phyloP scores from a whole-genome alignment of 2,797 vertebrate genomes.

The Lepilemur ruficaudatus region DNA sequence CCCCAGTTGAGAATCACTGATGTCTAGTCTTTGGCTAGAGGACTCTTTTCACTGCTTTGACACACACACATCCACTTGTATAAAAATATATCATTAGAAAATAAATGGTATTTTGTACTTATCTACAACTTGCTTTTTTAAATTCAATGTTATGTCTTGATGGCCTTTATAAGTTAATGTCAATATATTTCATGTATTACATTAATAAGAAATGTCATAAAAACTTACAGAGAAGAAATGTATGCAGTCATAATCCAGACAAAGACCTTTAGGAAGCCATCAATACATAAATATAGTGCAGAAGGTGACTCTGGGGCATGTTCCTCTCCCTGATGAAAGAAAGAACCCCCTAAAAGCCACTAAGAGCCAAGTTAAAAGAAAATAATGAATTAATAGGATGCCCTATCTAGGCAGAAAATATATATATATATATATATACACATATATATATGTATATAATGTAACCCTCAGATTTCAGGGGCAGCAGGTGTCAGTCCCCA shows the following conservation, averaged over 20 bases:
- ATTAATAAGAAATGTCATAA: background rate
- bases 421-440: too few species aligned
- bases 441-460: too few species aligned
- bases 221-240: conserved; percentile 58
- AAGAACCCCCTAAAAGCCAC: background rate
- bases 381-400: background rate
- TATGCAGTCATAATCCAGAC: conserved; percentile 40
- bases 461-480: background rate
- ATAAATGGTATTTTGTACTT: background rate
- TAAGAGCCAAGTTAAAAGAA: background rate
- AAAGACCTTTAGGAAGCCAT: conserved; percentile 49
- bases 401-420: background rate
- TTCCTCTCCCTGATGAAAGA: background rate
- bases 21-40: background rate
- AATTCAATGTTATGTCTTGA: background rate
- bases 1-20: background rate
- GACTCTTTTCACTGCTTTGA: background rate
- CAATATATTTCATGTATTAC: background rate
- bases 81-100: background rate
- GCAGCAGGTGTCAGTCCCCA: background rate
- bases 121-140: background rate
- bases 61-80: background rate
- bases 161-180: background rate
- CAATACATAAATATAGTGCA: background rate
- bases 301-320: background rate